Percentiles rank a stretch among this genome's conserved stretches.
phyloP scores from a whole-genome alignment of 2,797 vertebrate genomes.

The Sphenopsis melanotis region DNA sequence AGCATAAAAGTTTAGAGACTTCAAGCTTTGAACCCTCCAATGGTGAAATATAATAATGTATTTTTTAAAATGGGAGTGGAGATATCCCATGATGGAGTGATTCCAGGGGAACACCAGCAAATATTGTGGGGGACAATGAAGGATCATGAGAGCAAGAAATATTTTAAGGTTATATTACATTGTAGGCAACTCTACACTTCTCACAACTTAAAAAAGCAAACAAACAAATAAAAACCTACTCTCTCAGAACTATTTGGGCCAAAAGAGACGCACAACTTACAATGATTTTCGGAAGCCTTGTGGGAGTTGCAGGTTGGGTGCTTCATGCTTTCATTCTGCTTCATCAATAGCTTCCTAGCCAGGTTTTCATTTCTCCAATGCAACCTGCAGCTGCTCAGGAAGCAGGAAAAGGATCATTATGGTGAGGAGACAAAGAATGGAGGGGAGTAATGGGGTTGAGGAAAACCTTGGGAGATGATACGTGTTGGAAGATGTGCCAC shows the following conservation, averaged over 20 bases:
- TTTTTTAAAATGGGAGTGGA: background rate
- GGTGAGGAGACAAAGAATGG: background rate
- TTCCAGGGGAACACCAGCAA: background rate
- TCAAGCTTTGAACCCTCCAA: background rate
- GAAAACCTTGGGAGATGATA: background rate
- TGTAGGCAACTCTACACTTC: background rate
- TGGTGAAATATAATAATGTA: background rate
- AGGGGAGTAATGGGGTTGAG: background rate
- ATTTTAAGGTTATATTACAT: background rate
- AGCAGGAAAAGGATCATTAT: background rate
- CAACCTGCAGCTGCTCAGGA: background rate
- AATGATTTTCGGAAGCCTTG: background rate
- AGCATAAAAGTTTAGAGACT: background rate
- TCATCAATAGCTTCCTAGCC: background rate
- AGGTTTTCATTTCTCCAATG: background rate
- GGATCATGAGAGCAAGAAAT: background rate
- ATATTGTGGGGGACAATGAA: background rate
- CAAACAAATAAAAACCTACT: background rate
- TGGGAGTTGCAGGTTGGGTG: background rate
- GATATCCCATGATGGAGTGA: background rate
- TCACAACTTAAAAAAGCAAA: background rate
- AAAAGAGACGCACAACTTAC: background rate
- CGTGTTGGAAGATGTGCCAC: background rate
- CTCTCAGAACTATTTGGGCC: background rate
- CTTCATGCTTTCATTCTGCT: background rate